Conservation (phyloP, 2,888 invertebrate species). For the Ernsta delagoae region DNA sequence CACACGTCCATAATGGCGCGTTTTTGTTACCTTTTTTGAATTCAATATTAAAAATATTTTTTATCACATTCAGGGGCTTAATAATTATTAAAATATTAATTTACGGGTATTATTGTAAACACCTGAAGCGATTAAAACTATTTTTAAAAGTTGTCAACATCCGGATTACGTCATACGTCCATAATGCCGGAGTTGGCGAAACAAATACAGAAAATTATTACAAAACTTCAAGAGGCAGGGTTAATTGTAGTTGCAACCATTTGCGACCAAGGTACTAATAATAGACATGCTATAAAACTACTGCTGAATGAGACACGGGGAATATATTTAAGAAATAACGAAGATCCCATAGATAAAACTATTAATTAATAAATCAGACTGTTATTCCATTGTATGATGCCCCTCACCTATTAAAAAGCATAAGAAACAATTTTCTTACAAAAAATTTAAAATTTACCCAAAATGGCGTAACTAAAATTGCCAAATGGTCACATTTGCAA, state of each 20-base stretch:
- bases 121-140: too few species aligned
- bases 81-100: too few species aligned
- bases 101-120: too few species aligned
- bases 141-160: too few species aligned
- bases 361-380: background rate
- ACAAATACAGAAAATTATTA: background rate
- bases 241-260: background rate
- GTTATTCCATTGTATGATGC: background rate
- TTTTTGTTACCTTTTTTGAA: too few species aligned
- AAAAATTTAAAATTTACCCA: background rate
- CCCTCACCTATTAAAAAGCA: background rate
- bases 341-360: background rate
- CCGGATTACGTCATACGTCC: too few species aligned
- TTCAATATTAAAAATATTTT: too few species aligned
- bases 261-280: background rate
- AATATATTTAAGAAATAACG: background rate
- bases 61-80: too few species aligned
- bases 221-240: background rate
- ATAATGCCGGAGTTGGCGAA: background rate
- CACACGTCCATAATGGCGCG: too few species aligned
- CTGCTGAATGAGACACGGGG: background rate
- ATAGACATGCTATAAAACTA: background rate
- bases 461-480: background rate
- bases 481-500: background rate
- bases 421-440: background rate